These are phyloP conservation scores for Taeniopygia guttata DNA, from an alignment of 2,797 vertebrate genomes.

Conservation along the genomic window DNA sequence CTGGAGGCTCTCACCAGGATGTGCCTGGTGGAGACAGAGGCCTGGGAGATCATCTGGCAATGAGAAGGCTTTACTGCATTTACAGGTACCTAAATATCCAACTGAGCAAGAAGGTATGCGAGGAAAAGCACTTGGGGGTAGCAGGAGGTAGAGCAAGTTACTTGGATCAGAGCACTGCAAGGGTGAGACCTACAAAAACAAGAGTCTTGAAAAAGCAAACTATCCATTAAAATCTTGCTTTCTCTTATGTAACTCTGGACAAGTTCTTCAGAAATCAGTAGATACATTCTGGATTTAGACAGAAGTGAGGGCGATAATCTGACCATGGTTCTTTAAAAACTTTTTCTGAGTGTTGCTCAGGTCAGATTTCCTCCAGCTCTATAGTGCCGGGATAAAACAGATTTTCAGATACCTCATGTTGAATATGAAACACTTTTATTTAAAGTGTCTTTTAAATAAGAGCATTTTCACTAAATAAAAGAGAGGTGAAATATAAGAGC, in stretches of 20 bases:
- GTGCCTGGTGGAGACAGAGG: not conserved
- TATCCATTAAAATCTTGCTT: not conserved
- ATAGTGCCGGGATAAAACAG: not conserved
- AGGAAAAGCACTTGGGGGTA: not conserved
- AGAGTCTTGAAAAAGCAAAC: not conserved
- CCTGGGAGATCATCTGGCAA: not conserved
- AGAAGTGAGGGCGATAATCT: not conserved
- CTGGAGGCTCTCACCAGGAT: not conserved
- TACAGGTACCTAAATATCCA: not conserved
- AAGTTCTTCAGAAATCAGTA: not conserved
- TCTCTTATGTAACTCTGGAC: not conserved
- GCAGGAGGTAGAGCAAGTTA: not conserved
- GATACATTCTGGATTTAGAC: not conserved
- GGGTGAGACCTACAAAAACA: not conserved
- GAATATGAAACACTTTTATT: slow-evolving; percentile 29
- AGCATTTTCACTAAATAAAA: not conserved
- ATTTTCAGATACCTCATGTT: slow-evolving; percentile 4
- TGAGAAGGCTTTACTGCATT: not conserved
- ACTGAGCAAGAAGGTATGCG: not conserved
- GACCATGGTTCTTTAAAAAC: not conserved
- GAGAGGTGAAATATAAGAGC: slow-evolving; percentile 46
- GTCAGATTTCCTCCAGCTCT: not conserved
- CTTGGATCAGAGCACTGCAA: not conserved
- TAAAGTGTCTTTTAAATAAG: not conserved
- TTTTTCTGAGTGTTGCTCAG: not conserved